A percentile compares a stretch with the other conserved stretches of the same genome.
phyloP scores from a whole-genome alignment of 2,797 vertebrate species.

The Sylvia borin region DNA sequence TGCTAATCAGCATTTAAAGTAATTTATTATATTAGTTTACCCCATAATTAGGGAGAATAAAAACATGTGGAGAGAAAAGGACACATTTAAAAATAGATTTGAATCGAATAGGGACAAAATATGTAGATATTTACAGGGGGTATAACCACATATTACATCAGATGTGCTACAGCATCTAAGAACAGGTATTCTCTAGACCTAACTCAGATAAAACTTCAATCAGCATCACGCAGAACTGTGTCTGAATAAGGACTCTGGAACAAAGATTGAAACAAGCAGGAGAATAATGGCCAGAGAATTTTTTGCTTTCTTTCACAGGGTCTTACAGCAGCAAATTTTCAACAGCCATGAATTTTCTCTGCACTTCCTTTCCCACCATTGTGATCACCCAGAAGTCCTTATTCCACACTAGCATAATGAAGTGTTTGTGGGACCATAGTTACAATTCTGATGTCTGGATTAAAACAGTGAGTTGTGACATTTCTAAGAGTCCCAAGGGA shows the following conservation, averaged over 20 bases:
- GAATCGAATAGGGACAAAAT: not conserved
- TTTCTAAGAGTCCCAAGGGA: conserved; percentile 35
- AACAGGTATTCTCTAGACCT: not conserved
- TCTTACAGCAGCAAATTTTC: conserved; percentile 18
- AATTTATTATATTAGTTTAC: not conserved
- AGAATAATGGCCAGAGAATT: not conserved
- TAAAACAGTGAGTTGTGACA: conserved; percentile 15
- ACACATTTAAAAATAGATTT: not conserved
- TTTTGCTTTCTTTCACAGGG: not conserved
- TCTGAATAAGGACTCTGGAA: not conserved
- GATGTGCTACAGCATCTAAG: not conserved
- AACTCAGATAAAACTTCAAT: not conserved
- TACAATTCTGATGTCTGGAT: not conserved
- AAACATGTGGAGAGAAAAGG: not conserved
- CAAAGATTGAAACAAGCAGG: not conserved
- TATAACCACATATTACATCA: not conserved
- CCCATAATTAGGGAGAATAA: not conserved
- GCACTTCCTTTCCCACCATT: conserved; percentile 43
- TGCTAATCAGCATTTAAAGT: conserved; percentile 6
- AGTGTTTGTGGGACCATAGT: not conserved
- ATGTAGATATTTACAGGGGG: not conserved
- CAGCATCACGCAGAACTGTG: not conserved
- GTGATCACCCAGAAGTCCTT: conserved; percentile 14
- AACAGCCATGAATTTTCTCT: not conserved
- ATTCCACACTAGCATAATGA: not conserved